Conservation (phyloP, 2,797 vertebrate genomes). For the Brotula barbata region DNA sequence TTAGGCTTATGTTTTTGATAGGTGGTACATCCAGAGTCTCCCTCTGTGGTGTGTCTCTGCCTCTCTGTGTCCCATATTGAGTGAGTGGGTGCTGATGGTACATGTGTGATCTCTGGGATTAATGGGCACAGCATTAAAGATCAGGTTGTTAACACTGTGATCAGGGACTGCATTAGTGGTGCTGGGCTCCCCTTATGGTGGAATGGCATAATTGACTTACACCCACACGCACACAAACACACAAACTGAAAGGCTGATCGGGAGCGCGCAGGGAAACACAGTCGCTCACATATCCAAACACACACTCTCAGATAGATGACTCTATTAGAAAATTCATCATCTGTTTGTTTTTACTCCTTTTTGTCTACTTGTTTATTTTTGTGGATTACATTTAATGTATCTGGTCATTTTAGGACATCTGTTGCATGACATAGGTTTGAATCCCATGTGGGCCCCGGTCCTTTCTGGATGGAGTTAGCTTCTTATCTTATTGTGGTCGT, state of each 20-base stretch:
- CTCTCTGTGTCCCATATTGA: slow-evolving; percentile 39
- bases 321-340: slow-evolving; percentile 52
- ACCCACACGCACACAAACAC: slow-evolving; percentile 25
- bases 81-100: slow-evolving; percentile 67
- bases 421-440: too few relatives aligned
- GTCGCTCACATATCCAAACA: not conserved
- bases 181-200: slow-evolving; percentile 62
- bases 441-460: too few relatives aligned
- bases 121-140: slow-evolving; percentile 72
- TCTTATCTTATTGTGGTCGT: too few relatives aligned
- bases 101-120: slow-evolving; percentile 60
- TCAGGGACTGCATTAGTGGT: slow-evolving; percentile 76
- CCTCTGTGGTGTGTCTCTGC: slow-evolving; percentile 47
- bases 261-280: slow-evolving; percentile 5
- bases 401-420: not conserved
- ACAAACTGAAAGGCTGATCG: slow-evolving; percentile 13
- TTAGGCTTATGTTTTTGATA: not conserved
- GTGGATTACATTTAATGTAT: slow-evolving; percentile 30
- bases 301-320: slow-evolving; percentile 24
- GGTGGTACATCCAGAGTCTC: too few relatives aligned
- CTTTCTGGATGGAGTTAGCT: too few relatives aligned
- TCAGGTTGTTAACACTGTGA: slow-evolving; percentile 73
- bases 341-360: slow-evolving; percentile 45
- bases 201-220: slow-evolving; percentile 69
- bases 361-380: slow-evolving; percentile 27